Base-by-base conservation (phyloP, 2,113 vertebrate species). In the Eclectus roratus region DNA sequence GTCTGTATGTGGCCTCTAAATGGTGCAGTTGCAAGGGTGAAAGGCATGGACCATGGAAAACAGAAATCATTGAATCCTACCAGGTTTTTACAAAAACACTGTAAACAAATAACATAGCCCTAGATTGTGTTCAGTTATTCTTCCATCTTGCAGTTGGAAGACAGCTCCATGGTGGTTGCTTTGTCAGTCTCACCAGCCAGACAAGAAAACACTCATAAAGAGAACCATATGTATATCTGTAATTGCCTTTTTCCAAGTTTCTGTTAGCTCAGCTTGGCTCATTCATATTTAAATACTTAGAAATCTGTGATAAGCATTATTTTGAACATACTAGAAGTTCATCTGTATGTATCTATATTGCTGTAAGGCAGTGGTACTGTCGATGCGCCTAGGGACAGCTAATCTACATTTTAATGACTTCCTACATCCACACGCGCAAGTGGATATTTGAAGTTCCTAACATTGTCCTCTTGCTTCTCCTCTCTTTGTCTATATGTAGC, bases 371-470 rank as follows among this genome's bases (percentile, higher is more conserved):
- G 17, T 28, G 19, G 5, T 47, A 43, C 31, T 43, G 5, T 41
- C 13, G 15, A 19, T 60, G 35, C 31, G 20, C 58, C 6, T 18
- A 31, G 20, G 18, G 29, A 61, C 8, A 82, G 16, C 31, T 44
- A 3, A 50, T 50, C 73, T 64, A 65, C 20, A n/a, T 76, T 56
- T 50, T 55, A 49, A n/a, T 60, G 9, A 39, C 35, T 82, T 76
- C 28, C 10, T 80, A 6, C 12, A 46, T 60, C 17, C 9, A 11
- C 18, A 17, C 2, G 1, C 8, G 39, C 9, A 16, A 0, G 1
- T 33, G 20, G 39, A n/a, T 17, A 10, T 50, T 47, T 80, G 29
- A 11, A 56, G 4, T 35, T 77, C 7, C 27, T 21, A 61, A 17
- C 13, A 20, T 9, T 53, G 37, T 63, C 12, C n/a, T 71, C 20